Conservation (phyloP, 2,113 vertebrate species). For the Lagopus muta region DNA sequence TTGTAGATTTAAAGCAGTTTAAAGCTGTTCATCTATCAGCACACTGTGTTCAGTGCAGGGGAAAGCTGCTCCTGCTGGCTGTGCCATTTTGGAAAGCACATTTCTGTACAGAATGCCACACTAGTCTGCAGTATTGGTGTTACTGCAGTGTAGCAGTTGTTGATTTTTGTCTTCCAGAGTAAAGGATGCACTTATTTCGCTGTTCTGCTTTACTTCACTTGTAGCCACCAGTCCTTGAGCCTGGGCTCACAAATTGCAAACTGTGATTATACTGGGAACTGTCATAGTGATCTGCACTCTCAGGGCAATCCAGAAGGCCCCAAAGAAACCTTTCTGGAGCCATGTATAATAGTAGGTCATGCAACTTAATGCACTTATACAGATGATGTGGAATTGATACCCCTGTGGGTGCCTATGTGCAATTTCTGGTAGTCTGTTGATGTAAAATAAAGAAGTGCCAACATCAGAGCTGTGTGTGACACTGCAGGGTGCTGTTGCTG, state of each 20-base stretch:
- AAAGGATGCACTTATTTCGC: constrained; percentile 6
- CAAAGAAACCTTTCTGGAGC: not conserved
- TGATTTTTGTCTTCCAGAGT: constrained; percentile 42
- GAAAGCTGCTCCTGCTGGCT: constrained; percentile 13
- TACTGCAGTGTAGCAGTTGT: not conserved
- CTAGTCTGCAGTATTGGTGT: not conserved
- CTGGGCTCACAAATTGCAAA: constrained; percentile 13
- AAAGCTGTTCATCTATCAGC: not conserved
- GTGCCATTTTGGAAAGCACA: not conserved
- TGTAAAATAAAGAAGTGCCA: not conserved
- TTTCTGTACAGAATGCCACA: not conserved
- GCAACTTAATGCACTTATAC: not conserved
- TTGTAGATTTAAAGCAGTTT: not conserved
- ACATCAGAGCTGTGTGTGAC: not conserved
- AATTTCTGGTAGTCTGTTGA: not conserved
- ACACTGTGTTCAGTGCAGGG: not conserved
- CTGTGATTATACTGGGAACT: not conserved
- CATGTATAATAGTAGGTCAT: not conserved
- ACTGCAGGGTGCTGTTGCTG: not conserved
- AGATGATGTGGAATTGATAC: not conserved
- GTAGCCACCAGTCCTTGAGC: constrained; percentile 1
- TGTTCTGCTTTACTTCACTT: not conserved
- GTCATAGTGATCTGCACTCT: not conserved
- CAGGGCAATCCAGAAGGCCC: not conserved
- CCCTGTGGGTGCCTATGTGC: not conserved